Evolutionary conservation across 2,797 vertebrate genomes (phyloP).

Genomic region (Sebastes goodei): DNA sequence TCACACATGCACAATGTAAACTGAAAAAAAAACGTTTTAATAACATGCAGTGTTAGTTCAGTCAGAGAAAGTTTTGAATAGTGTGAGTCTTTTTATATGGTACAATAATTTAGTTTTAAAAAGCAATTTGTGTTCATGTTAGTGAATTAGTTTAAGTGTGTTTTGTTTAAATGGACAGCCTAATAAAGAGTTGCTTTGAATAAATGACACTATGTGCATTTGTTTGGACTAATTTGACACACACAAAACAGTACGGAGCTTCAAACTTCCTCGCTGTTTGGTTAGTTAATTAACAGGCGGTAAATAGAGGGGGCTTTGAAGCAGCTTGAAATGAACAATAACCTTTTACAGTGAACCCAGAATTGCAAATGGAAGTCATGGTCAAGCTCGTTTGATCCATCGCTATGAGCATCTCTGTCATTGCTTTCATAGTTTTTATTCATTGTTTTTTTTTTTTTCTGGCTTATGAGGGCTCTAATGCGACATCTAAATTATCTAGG

Average conservation of each 20-base stretch:
- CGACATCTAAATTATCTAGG: constrained; percentile 78
- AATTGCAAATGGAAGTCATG: constrained; percentile 73
- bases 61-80: constrained; percentile 3
- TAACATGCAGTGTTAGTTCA: constrained; percentile 3
- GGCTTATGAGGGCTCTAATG: constrained; percentile 74
- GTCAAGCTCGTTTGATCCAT: constrained; percentile 72
- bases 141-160: constrained; percentile 59
- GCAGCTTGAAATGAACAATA: constrained; percentile 75
- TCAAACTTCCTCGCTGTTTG: constrained; percentile 72
- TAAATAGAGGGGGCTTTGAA: constrained; percentile 72
- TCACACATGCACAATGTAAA: constrained; percentile 38
- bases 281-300: constrained; percentile 75
- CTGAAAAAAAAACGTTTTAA: not conserved
- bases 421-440: constrained; percentile 72
- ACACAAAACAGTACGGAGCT: constrained; percentile 50
- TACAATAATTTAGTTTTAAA: constrained; percentile 49
- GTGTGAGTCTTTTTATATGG: constrained; percentile 14
- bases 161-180: constrained; percentile 66
- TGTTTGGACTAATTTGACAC: constrained; percentile 71
- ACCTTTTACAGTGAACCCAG: constrained; percentile 77
- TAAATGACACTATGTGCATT: constrained; percentile 69
- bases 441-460: constrained; percentile 42
- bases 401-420: constrained; percentile 62
- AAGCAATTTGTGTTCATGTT: constrained; percentile 54
- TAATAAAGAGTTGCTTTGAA: constrained; percentile 62